phyloP scores from a whole-genome alignment of 2,113 vertebrate genomes.

The Smithornis capensis region DNA sequence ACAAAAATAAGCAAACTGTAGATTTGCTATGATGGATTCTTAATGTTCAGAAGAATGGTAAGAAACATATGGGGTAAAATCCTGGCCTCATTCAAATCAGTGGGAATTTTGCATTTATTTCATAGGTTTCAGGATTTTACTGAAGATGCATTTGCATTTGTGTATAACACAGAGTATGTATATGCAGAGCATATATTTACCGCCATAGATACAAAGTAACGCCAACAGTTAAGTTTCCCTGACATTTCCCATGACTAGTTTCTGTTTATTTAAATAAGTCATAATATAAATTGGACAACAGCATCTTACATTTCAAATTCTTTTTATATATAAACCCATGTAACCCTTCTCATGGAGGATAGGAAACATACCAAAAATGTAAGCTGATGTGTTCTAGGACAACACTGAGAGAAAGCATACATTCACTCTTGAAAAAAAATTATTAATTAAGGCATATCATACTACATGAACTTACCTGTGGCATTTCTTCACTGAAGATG shows the following conservation, averaged over 20 bases:
- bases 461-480: conserved; percentile 46
- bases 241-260: background rate
- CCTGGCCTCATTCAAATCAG: background rate
- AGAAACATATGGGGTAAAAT: background rate
- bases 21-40: conserved; percentile 38
- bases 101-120: background rate
- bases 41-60: conserved; percentile 29
- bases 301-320: background rate
- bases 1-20: conserved; percentile 42
- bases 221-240: background rate
- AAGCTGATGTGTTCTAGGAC: background rate
- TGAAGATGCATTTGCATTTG: background rate
- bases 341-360: background rate
- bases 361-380: background rate
- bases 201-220: background rate
- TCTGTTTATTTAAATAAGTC: background rate
- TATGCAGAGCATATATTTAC: background rate
- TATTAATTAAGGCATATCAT: background rate
- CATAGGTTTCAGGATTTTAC: background rate
- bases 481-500: conserved; percentile 80
- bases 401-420: background rate
- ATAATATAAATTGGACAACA: background rate
- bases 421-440: background rate
- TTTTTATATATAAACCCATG: background rate
- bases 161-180: background rate